Evolutionary conservation across 2,888 invertebrate genomes (phyloP).

Genomic region (Alitta virens): DNA sequence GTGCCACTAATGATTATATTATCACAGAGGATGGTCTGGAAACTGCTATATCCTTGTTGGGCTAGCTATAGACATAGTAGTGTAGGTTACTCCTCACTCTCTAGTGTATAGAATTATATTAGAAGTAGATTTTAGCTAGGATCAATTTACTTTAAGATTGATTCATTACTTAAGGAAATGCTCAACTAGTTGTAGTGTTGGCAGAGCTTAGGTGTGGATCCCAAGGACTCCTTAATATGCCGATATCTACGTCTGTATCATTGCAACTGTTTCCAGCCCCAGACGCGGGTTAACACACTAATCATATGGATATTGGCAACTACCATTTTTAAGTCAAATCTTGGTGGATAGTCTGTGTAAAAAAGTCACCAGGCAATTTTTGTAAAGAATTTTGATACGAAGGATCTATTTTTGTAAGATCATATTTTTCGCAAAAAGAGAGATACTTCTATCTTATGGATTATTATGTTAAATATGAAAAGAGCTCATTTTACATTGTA

Average conservation of each 20-base stretch:
- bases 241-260: background rate
- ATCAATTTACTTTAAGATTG: too few relatives aligned
- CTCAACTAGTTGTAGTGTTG: constrained; percentile 19
- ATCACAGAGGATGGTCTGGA: too few relatives aligned
- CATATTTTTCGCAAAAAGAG: constrained; percentile 23
- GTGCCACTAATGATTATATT: too few relatives aligned
- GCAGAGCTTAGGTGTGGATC: constrained; percentile 17
- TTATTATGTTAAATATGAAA: constrained; percentile 22
- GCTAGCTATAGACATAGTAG: too few relatives aligned
- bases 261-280: constrained; percentile 21
- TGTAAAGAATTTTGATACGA: constrained; percentile 26
- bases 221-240: constrained; percentile 8
- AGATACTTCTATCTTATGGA: constrained; percentile 25
- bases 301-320: constrained; percentile 15
- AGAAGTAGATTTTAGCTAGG: too few relatives aligned
- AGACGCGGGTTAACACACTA: constrained; percentile 7
- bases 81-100: too few relatives aligned
- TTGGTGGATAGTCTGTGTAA: constrained; percentile 20
- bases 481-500: constrained; percentile 19
- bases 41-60: too few relatives aligned
- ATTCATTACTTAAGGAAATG: constrained; percentile 17
- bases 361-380: constrained; percentile 21
- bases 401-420: constrained; percentile 26
- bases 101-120: too few relatives aligned
- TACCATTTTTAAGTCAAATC: constrained; percentile 21